phyloP scores from a whole-genome alignment of 2,888 invertebrate genomes.

The Drosophila kuntzei region DNA sequence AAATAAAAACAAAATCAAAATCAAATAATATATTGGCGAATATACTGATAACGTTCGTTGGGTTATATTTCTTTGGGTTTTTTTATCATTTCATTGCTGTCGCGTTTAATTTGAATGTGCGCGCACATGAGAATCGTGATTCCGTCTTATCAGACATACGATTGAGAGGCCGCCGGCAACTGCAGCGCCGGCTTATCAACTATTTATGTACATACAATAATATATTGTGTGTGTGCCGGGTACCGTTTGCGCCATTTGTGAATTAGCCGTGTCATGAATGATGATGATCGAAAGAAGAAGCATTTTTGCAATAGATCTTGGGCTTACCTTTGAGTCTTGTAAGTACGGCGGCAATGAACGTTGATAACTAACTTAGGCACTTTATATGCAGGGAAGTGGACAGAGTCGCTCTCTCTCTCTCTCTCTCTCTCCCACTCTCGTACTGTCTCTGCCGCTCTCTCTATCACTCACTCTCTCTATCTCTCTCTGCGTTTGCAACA shows the following conservation, averaged over 20 bases:
- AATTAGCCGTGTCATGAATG: constrained; percentile 60
- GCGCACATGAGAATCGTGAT: constrained; percentile 76
- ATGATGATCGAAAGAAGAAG: constrained; percentile 34
- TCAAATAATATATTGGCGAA: constrained; percentile 20
- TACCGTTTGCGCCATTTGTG: constrained; percentile 50
- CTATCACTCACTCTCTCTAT: constrained; percentile 17
- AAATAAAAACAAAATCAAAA: not conserved
- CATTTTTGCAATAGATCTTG: constrained; percentile 27
- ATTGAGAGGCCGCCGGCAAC: constrained; percentile 53
- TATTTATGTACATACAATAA: constrained; percentile 28
- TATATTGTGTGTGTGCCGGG: constrained; percentile 34
- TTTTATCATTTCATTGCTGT: constrained; percentile 69
- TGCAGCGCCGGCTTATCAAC: constrained; percentile 68
- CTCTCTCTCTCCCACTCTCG: constrained; percentile 20
- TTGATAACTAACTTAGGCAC: constrained; percentile 66
- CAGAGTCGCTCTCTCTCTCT: constrained; percentile 26
- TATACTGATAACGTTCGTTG: constrained; percentile 26
- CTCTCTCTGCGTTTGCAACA: constrained; percentile 62
- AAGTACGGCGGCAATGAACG: constrained; percentile 65
- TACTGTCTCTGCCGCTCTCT: constrained; percentile 10
- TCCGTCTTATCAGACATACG: constrained; percentile 68
- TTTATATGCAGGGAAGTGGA: constrained; percentile 46
- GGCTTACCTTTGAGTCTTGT: constrained; percentile 70
- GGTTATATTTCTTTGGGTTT: constrained; percentile 45
- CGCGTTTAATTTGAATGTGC: constrained; percentile 75